These are phyloP conservation scores for Nymphalis c-album DNA, from an alignment of 2,888 invertebrate genomes.

Conservation along the genomic window DNA sequence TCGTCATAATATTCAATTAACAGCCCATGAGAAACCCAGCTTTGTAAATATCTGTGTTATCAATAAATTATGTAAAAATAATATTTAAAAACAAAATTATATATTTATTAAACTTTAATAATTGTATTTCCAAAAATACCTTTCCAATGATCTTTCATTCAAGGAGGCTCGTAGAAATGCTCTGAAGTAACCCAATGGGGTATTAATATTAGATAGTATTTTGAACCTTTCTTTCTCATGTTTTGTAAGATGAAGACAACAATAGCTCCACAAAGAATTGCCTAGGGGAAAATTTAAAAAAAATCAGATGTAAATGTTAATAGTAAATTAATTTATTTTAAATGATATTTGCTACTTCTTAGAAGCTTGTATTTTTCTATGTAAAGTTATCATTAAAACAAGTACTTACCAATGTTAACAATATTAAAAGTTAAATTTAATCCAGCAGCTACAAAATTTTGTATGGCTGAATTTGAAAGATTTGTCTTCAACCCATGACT, in stretches of 20 bases:
- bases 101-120: background rate
- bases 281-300: constrained; percentile 51
- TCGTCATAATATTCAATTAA: constrained; percentile 90
- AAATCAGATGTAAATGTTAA: background rate
- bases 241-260: constrained; percentile 89
- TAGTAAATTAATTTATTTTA: background rate
- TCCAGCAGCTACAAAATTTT: constrained; percentile 74
- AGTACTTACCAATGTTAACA: constrained; percentile 72
- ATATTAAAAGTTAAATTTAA: constrained; percentile 77
- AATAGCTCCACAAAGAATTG: constrained; percentile 88
- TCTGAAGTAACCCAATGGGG: constrained; percentile 88
- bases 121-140: constrained; percentile 51
- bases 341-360: background rate
- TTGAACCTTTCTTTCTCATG: constrained; percentile 94
- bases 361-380: too few relatives aligned
- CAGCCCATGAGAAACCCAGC: constrained; percentile 85
- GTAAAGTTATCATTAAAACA: background rate
- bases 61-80: constrained; percentile 9
- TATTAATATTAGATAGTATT: constrained; percentile 77
- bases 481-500: constrained; percentile 88
- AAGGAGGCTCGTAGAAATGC: constrained; percentile 94
- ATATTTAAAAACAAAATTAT: background rate
- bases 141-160: constrained; percentile 94
- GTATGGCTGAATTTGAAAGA: constrained; percentile 72
- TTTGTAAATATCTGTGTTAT: constrained; percentile 84